phyloP scores from a whole-genome alignment of 1,140 invertebrate genomes.

The Antheraea pernyi region DNA sequence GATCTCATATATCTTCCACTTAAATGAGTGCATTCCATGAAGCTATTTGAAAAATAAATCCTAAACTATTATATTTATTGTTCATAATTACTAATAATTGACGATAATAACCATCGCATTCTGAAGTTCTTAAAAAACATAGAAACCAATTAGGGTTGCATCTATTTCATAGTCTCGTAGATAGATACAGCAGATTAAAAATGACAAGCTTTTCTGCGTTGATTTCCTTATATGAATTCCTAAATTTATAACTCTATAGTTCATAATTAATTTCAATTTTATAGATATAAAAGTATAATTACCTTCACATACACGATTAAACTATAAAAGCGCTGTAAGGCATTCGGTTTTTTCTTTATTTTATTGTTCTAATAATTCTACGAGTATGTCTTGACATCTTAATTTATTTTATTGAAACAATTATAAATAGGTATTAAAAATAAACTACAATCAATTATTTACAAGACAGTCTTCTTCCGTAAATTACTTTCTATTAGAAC shows the following conservation, averaged over 20 bases:
- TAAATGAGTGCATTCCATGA: neutral
- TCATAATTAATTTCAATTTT: too few species aligned
- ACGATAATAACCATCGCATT: conserved; percentile 7
- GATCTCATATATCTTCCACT: neutral
- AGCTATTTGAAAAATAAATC: neutral
- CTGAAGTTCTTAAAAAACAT: neutral
- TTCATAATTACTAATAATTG: conserved; percentile 11
- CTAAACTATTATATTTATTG: conserved; percentile 11
- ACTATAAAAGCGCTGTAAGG: too few species aligned
- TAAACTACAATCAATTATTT: too few species aligned
- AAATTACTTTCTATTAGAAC: too few species aligned
- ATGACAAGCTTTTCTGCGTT: neutral
- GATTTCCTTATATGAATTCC: neutral
- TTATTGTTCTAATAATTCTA: too few species aligned
- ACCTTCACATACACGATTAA: too few species aligned
- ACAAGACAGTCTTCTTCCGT: too few species aligned
- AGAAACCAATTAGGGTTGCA: neutral
- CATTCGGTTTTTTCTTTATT: too few species aligned
- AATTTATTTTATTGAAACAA: too few species aligned
- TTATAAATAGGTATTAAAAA: too few species aligned
- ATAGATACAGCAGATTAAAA: neutral
- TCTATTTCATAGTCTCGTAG: neutral
- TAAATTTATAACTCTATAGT: neutral
- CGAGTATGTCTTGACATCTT: too few species aligned
- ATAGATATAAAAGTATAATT: too few species aligned